Evolutionary conservation across 2,797 vertebrate genomes (phyloP).

Genomic region (Melanotaenia nigrans): DNA sequence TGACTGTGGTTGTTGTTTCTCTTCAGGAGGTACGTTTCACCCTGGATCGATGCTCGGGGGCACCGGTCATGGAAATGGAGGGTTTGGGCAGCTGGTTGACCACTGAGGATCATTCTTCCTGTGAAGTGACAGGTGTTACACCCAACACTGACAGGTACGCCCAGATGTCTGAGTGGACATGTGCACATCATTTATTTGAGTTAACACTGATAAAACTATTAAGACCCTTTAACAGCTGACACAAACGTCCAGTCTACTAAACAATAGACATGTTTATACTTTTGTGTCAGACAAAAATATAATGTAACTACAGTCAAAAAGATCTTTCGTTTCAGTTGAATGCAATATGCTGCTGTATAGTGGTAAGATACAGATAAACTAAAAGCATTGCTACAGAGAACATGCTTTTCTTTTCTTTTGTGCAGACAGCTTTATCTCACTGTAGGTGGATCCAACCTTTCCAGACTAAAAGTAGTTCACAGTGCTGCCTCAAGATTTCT

Average conservation of each 20-base stretch:
- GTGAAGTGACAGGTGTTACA: constrained; percentile 84
- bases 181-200: not conserved
- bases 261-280: not conserved
- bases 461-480: not conserved
- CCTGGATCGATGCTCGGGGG: constrained; percentile 85
- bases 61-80: constrained; percentile 84
- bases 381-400: not conserved
- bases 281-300: too few species aligned
- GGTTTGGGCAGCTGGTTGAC: constrained; percentile 88
- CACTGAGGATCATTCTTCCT: constrained; percentile 85
- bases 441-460: not conserved
- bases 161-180: not conserved
- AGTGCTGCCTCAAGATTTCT: not conserved
- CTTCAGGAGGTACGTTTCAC: constrained; percentile 86
- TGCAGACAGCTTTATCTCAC: not conserved
- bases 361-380: not conserved
- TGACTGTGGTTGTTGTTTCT: not conserved
- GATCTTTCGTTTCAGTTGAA: too few species aligned
- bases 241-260: too few species aligned
- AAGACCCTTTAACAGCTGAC: too few species aligned
- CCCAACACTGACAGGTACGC: constrained; percentile 81
- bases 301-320: too few species aligned
- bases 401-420: not conserved
- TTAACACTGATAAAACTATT: too few species aligned
- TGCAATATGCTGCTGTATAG: too few species aligned